phyloP scores from a whole-genome alignment of 2,113 vertebrate species.

The Trachemys scripta region DNA sequence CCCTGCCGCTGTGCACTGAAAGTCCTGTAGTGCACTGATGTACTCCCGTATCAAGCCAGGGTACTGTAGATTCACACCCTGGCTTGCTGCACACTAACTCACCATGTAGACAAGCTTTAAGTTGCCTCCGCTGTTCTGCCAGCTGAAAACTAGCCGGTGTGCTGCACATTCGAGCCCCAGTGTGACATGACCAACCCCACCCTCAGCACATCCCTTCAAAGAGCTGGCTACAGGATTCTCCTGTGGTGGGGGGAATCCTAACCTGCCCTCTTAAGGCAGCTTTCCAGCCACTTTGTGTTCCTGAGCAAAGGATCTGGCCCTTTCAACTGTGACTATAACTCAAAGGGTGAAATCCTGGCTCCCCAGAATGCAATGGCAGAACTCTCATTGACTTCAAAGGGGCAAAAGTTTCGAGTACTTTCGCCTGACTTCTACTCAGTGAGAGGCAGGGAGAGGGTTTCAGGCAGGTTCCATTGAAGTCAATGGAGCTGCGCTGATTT shows the following conservation, averaged over 20 bases:
- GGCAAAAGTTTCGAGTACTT: neutral
- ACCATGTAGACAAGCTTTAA: neutral
- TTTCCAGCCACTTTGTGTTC: neutral
- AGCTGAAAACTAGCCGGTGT: neutral
- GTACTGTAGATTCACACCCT: neutral
- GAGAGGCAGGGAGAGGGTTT: neutral
- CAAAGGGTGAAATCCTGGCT: neutral
- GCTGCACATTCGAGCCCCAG: neutral
- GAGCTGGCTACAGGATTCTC: too few relatives aligned
- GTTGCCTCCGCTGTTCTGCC: neutral
- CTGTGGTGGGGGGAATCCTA: too few relatives aligned
- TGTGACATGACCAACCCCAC: neutral
- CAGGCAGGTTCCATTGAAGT: neutral
- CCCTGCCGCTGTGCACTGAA: neutral
- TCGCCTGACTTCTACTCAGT: neutral
- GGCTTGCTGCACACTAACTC: neutral
- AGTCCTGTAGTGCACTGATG: neutral
- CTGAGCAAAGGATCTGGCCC: neutral
- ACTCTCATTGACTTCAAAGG: fast-evolving
- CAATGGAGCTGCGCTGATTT: neutral
- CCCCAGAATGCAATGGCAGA: neutral
- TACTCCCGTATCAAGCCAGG: neutral
- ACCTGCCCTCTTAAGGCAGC: too few relatives aligned
- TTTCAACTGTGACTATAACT: neutral
- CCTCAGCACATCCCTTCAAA: neutral